phyloP scores from a whole-genome alignment of 2,797 vertebrate genomes.

The Peromyscus attwateri region DNA sequence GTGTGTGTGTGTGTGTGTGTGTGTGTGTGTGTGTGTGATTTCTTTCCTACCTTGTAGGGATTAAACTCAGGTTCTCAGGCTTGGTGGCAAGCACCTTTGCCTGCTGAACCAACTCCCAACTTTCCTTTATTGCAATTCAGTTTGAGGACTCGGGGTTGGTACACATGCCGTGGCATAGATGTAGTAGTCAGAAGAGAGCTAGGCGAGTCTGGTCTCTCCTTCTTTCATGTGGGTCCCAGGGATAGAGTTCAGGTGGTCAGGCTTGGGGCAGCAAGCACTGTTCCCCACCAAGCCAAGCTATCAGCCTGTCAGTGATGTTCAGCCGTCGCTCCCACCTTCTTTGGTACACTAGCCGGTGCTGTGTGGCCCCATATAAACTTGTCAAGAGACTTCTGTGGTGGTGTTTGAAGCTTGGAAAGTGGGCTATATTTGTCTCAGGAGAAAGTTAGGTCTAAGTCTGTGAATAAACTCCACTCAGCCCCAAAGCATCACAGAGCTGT shows the following conservation, averaged over 20 bases:
- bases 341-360: background rate
- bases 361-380: background rate
- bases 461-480: background rate
- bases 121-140: background rate
- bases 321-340: background rate
- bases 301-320: too few relatives aligned
- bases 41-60: background rate
- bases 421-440: background rate
- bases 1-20: too few relatives aligned
- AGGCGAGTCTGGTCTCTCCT: background rate
- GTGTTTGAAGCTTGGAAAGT: background rate
- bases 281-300: background rate
- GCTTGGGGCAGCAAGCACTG: background rate
- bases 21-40: background rate
- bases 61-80: background rate
- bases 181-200: background rate
- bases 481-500: constrained; percentile 78
- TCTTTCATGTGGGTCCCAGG: background rate
- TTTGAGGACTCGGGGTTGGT: background rate
- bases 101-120: background rate
- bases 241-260: background rate
- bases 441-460: background rate
- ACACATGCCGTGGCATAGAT: background rate
- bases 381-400: too few relatives aligned
- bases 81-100: background rate